A percentile compares a stretch with the other conserved stretches of the same genome.
Conservation (phyloP, 2,797 vertebrate species). For the Myoxocephalus aenaeus region DNA sequence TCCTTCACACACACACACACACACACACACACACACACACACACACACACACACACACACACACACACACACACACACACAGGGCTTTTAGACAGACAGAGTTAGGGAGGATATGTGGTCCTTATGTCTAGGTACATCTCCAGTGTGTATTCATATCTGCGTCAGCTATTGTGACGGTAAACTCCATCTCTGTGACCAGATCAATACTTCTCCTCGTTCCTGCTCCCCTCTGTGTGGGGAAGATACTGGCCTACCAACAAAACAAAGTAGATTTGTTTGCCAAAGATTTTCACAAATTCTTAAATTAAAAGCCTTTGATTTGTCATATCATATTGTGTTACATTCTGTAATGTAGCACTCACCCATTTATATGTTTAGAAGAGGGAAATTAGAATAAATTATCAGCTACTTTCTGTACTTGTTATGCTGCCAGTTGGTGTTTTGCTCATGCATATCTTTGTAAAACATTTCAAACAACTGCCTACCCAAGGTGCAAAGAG, state of each 20-base stretch:
- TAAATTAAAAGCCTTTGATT: slow-evolving; percentile 7
- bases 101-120: slow-evolving; percentile 24
- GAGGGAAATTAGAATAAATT: neutral
- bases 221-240: slow-evolving; percentile 24
- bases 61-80: neutral
- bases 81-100: neutral
- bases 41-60: neutral
- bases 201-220: slow-evolving; percentile 54
- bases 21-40: neutral
- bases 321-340: neutral
- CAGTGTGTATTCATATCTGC: slow-evolving; percentile 46
- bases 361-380: neutral
- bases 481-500: neutral
- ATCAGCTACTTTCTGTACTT: neutral
- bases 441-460: slow-evolving; percentile 11
- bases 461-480: slow-evolving; percentile 14
- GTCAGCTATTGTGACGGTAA: slow-evolving; percentile 56
- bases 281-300: neutral
- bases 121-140: slow-evolving; percentile 47
- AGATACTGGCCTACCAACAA: slow-evolving; percentile 16
- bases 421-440: neutral
- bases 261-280: slow-evolving; percentile 21
- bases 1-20: slow-evolving; percentile 9
- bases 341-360: neutral
- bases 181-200: slow-evolving; percentile 54